Percentiles rank a stretch among this genome's conserved stretches.
These are phyloP conservation scores for Zaprionus kolodkinae DNA, from an alignment of 1,140 invertebrate species.

Conservation along the genomic window DNA sequence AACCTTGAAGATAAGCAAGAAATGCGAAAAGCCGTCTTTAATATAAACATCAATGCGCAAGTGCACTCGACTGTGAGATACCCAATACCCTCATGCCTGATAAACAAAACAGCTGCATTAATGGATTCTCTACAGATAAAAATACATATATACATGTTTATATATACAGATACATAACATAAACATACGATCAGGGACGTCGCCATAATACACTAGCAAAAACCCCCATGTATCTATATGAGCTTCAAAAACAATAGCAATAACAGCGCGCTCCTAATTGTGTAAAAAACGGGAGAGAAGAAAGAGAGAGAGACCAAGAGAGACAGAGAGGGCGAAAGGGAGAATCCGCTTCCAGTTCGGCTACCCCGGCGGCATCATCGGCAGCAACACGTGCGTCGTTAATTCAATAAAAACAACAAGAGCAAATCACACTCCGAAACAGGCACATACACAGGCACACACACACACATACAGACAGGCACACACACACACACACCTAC, in stretches of 20 bases:
- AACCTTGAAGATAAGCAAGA: constrained; percentile 50
- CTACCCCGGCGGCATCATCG: constrained; percentile 34
- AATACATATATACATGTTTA: not conserved
- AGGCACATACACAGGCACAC: constrained; percentile 24
- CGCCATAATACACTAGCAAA: not conserved
- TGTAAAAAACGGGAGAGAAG: not conserved
- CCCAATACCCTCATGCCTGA: not conserved
- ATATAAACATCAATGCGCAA: constrained; percentile 54
- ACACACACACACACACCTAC: constrained; percentile 1
- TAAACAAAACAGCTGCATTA: not conserved
- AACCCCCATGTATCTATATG: not conserved
- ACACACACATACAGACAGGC: constrained; percentile 9
- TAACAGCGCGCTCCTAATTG: constrained; percentile 38
- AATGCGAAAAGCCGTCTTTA: constrained; percentile 31
- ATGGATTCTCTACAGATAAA: not conserved
- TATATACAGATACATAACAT: not conserved
- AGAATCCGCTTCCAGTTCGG: constrained; percentile 35
- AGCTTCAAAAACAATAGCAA: constrained; percentile 25
- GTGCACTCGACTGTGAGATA: not conserved
- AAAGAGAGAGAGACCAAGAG: not conserved
- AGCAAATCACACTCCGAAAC: constrained; percentile 27
- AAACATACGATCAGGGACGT: not conserved
- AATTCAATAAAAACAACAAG: constrained; percentile 73
- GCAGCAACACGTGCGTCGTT: constrained; percentile 74
- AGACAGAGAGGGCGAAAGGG: constrained; percentile 17